phyloP scores from a whole-genome alignment of 2,888 invertebrate species.

The Drosophila multiciliata region DNA sequence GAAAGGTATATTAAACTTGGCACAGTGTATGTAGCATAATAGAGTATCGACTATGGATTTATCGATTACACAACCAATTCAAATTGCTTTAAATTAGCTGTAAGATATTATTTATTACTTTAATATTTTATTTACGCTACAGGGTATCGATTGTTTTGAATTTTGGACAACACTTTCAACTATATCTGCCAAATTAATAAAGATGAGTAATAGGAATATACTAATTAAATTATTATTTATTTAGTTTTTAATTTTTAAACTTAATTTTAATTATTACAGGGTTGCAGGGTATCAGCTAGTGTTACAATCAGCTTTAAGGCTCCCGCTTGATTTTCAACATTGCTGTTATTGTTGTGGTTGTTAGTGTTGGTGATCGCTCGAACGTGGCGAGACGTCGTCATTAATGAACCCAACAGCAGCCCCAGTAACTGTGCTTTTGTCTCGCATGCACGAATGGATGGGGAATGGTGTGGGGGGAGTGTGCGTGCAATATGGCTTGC shows the following conservation, averaged over 20 bases:
- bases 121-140: not conserved
- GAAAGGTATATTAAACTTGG: not conserved
- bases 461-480: slow-evolving; percentile 6
- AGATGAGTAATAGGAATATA: not conserved
- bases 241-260: no score
- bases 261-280: not conserved
- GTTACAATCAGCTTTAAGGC: not conserved
- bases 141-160: not conserved
- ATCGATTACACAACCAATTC: not conserved
- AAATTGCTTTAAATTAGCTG: not conserved
- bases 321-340: slow-evolving; percentile 1
- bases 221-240: not conserved
- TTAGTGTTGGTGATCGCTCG: slow-evolving; percentile 70
- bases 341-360: slow-evolving; percentile 40
- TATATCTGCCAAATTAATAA: not conserved
- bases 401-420: slow-evolving; percentile 73
- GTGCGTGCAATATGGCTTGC: slow-evolving; percentile 58
- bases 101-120: not conserved
- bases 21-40: not conserved
- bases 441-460: slow-evolving; percentile 23
- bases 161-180: not conserved
- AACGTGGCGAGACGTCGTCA: slow-evolving; percentile 73
- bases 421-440: slow-evolving; percentile 74
- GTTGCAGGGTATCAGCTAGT: slow-evolving; percentile 7
- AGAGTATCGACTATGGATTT: not conserved